Conservation (phyloP, 2,113 vertebrate genomes). For the Trogon surrucura region DNA sequence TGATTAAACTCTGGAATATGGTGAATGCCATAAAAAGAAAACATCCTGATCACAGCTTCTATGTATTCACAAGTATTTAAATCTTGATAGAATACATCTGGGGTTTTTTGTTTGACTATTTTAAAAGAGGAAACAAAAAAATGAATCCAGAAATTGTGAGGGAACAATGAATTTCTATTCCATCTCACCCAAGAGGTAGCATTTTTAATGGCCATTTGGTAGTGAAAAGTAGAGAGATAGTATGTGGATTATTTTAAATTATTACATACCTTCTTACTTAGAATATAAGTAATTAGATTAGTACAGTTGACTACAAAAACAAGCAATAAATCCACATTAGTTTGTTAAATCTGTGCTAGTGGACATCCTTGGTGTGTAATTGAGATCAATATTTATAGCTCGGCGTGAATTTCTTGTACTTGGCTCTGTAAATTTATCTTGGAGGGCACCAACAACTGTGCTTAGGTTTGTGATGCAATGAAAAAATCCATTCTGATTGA, state of each 20-base stretch:
- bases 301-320: slow-evolving; percentile 57
- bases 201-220: slow-evolving; percentile 43
- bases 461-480: not conserved
- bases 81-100: slow-evolving; percentile 25
- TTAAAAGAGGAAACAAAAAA: slow-evolving; percentile 15
- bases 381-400: slow-evolving; percentile 70
- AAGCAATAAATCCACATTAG: slow-evolving; percentile 71
- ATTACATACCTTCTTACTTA: slow-evolving; percentile 44
- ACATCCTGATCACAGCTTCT: not conserved
- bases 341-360: slow-evolving; percentile 60
- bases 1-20: slow-evolving; percentile 19
- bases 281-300: slow-evolving; percentile 66
- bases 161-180: slow-evolving; percentile 17
- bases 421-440: slow-evolving; percentile 40
- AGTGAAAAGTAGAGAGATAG: not conserved
- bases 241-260: slow-evolving; percentile 62
- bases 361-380: slow-evolving; percentile 51
- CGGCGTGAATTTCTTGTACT: slow-evolving; percentile 26
- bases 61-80: not conserved
- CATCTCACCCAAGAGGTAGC: slow-evolving; percentile 3
- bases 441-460: slow-evolving; percentile 52
- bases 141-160: slow-evolving; percentile 12
- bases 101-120: not conserved
- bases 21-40: not conserved
- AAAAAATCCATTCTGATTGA: slow-evolving; percentile 29